These are phyloP conservation scores for Troides oblongomaculatus DNA, from an alignment of 2,888 invertebrate species.

Conservation along the genomic window DNA sequence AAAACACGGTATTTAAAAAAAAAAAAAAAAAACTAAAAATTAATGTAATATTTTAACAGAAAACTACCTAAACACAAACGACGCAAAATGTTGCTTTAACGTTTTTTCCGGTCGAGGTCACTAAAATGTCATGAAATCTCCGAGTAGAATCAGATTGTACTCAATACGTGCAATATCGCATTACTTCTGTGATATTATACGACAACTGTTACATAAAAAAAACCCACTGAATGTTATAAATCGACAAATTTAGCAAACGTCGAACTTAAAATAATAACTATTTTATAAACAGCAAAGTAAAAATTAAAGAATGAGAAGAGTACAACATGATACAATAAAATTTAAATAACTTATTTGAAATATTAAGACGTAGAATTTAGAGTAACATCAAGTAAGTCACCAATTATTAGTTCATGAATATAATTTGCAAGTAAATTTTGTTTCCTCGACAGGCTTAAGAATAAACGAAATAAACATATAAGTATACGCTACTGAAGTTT, in stretches of 20 bases:
- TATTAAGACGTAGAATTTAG: background rate
- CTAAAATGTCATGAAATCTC: constrained; percentile 1
- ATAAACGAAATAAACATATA: constrained; percentile 33
- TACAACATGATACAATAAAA: background rate
- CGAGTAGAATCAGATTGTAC: constrained; percentile 1
- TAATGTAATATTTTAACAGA: background rate
- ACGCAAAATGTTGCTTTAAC: constrained; percentile 1
- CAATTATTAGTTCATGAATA: constrained; percentile 44
- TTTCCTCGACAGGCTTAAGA: constrained; percentile 50
- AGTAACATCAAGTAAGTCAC: background rate
- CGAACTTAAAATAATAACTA: background rate
- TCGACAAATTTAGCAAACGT: background rate
- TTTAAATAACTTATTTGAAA: background rate
- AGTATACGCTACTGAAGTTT: constrained; percentile 33
- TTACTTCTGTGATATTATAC: constrained; percentile 1
- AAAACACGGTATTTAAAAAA: background rate
- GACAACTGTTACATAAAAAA: background rate
- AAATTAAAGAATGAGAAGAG: background rate
- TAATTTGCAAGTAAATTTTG: constrained; percentile 66
- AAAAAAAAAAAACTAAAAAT: background rate
- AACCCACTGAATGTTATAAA: background rate
- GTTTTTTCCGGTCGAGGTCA: background rate
- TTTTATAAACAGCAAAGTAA: background rate
- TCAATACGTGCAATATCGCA: background rate
- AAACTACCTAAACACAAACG: background rate